Base-by-base conservation (phyloP, 1,140 invertebrate species). In the Cyclargus thomasi region DNA sequence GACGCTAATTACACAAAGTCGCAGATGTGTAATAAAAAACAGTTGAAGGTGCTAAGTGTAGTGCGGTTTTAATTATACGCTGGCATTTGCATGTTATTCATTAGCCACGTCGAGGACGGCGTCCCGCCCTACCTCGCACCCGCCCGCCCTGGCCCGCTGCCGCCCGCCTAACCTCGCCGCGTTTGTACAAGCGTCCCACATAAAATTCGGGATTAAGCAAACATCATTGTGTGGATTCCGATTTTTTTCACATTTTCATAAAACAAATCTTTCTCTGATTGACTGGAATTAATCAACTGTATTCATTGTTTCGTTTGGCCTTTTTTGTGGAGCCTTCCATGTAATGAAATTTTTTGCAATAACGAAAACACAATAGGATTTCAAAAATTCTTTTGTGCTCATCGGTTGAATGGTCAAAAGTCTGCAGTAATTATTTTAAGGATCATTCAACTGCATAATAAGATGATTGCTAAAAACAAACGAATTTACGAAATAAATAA, bases 71-170 rank as follows among this genome's bases (percentile, higher is more conserved):
- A 79, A 83, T 83, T 83, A 81, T 75, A 79, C 72, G 69, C 67
- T 69, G 70, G 69, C 77, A 83, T 83, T 83, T 81, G 80, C 78
- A 83, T 83, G 74, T 80, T 81, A 81, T 83, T 83, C 81, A 83
- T 83, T 81, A 79, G 77, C 63, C 69, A 29, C 64, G 68, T 29
- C 16, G 65, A 63, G 47, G 68, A 68, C 55, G 71, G 57, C 55
- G n/a, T n/a, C 53, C 36, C 20, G 39, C 47, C 57, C 35, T 57
- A 39, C 70, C 65, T 65, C 62, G 57, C 64, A 0, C 17, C 21
- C 36, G n/a, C 29, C 47, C 57, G 18, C 63, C 59, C 70, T 17
- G 22, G n/a, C 29, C 47, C 57, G 18, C 63, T 47, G 67, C 64
- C 70, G 59, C 63, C 64, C 64, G 66, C 35, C 67, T n/a, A 63